Conservation (phyloP, 2,888 invertebrate species). For the Ectemnius cavifrons region DNA sequence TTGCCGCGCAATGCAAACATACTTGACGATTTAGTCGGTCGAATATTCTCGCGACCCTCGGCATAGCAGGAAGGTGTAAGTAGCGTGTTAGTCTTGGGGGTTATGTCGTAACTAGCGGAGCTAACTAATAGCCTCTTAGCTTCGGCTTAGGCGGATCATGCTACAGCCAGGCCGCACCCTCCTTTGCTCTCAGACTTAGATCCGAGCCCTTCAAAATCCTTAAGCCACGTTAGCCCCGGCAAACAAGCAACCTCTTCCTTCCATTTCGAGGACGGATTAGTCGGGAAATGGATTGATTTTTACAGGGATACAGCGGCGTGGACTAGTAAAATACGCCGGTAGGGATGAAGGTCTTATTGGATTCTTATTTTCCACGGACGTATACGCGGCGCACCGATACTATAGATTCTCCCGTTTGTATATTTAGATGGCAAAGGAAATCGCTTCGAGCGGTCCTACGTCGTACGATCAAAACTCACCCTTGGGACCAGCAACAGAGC, state of each 20-base stretch:
- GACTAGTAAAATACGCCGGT: no score
- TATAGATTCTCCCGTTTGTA: no score
- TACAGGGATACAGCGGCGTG: not conserved
- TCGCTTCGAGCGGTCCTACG: not conserved
- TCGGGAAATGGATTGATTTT: slow-evolving; percentile 45
- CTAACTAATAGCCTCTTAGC: slow-evolving; percentile 77
- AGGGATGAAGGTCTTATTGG: no score
- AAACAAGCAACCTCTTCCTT: slow-evolving; percentile 60
- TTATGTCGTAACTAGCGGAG: slow-evolving; percentile 72
- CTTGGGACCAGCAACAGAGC: slow-evolving; percentile 15
- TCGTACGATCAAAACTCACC: slow-evolving; percentile 34
- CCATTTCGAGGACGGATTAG: slow-evolving; percentile 43
- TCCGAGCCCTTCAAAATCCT: slow-evolving; percentile 53
- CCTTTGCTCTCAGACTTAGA: slow-evolving; percentile 54
- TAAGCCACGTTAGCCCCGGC: slow-evolving; percentile 64
- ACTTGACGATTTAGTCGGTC: slow-evolving; percentile 52
- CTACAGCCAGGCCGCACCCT: slow-evolving; percentile 66
- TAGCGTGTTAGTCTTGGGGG: slow-evolving; percentile 74
- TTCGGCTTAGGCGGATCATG: slow-evolving; percentile 75
- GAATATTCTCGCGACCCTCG: slow-evolving; percentile 57
- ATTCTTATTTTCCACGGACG: no score
- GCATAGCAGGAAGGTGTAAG: slow-evolving; percentile 68
- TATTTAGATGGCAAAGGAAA: no score
- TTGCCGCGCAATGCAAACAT: slow-evolving; percentile 54
- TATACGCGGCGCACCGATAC: no score